Base-by-base conservation (phyloP, 2,797 vertebrate genomes). In the Clarias pachynema region DNA sequence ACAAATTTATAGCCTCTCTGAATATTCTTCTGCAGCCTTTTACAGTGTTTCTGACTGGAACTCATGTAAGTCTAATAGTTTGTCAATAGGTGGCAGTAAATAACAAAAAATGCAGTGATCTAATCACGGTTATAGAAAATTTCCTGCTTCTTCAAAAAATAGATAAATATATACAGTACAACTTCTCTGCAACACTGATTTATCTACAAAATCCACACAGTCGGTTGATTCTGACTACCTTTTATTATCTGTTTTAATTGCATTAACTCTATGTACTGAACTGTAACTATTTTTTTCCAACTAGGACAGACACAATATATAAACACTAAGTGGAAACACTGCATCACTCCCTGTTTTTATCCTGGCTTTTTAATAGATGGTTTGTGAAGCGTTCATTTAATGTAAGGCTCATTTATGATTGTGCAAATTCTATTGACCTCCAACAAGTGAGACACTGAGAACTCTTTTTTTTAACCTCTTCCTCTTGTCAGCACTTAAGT, bases 51-150 rank as follows among this genome's bases (percentile, higher is more conserved):
- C 40, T 24, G 1, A 60, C 37, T 79, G 14, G 31, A 14, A 49
- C 20, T 22, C 16, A 40, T 80, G 85, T 8, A 93, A 81, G 91
- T 24, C 92, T 57, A 3, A 57, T 31, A 1, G 77, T 84, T 20
- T 49, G 63, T 89, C 91, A 34, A 60, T 81, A 92, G 93, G 89
- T 94, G 93, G 93, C 93, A 94, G 92, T 92, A 92, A 89, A 59
- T 88, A 68, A 57, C 62, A 85, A 44, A 20, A 34, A 20, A 87
- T 72, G 0, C 7, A n/a, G 53, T 53, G 20, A 44, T 49, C 65
- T 40, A 26, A 6, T 66, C 60, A 22, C 8, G 8, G 1, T 5
- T 63, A 29, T 0, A 49, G 16, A 6, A 0, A 63, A 26, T 79
- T n/a, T 18, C 10, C 14, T 0, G 4, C 1, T 57, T 75, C 53